Base-by-base conservation (phyloP, 2,113 vertebrate genomes). In the Empidonax alnorum region DNA sequence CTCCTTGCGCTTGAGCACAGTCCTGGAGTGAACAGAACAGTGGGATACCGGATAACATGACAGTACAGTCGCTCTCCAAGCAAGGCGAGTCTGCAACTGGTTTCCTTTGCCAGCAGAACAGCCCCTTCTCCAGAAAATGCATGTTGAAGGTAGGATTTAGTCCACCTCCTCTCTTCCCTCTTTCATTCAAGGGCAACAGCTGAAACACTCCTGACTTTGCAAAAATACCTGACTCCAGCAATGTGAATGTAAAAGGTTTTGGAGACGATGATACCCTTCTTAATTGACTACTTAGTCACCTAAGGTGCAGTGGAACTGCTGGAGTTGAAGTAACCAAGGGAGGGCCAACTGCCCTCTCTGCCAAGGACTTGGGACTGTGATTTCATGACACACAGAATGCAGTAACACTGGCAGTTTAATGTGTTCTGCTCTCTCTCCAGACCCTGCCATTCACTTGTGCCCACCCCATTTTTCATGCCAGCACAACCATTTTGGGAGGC, bases 81-180 rank as follows among this genome's bases (percentile, higher is more conserved):
- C 50, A 53, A 46, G 20, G 14, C n/a, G 50, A 59, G 30, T 16
- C 44, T 84, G 63, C 33, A 11, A 10, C 37, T 44, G 73, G 37
- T 37, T 39, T 28, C 30, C 47, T 39, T 23, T 58, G n/a, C 31
- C 68, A 76, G 47, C 62, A 61, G 41, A 47, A 44, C 20, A 67
- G 31, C 25, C 52, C 12, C n/a, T 68, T 28, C 73, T 39, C 27
- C 73, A 55, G 23, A 53, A 16, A n/a, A 65, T 41, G 42, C 23
- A 35, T 4, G 1, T 0, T 44, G 30, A 46, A 44, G 19, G 24
- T 31, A 14, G 35, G 16, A 9, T 39, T 80, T 49, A 63, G 7
- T 68, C 63, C 30, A 46, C 8, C 23, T 56, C 14, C 12, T 27
- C 44, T 15, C n/a, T 72, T 74, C 63, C 14, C 35, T 72, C 39